phyloP scores from a whole-genome alignment of 2,797 vertebrate species.

The Somateria mollissima region DNA sequence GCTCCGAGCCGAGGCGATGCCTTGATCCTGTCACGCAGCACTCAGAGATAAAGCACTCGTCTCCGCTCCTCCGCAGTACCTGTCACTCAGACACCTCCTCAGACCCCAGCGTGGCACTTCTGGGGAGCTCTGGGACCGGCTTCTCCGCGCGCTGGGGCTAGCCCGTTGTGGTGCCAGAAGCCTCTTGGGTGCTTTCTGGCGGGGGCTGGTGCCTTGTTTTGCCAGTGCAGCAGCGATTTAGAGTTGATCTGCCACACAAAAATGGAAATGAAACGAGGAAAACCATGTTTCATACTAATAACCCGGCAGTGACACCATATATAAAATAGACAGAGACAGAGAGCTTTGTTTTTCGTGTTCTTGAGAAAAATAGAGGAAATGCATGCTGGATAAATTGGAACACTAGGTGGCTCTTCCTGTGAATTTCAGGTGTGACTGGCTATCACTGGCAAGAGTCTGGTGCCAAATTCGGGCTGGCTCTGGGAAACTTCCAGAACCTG shows the following conservation, averaged over 20 bases:
- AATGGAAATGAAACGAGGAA: not conserved
- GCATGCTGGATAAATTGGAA: not conserved
- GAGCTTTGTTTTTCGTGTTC: not conserved
- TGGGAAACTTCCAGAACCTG: not conserved
- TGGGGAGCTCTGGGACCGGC: not conserved
- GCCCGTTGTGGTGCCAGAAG: not conserved
- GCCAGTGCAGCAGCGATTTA: not conserved
- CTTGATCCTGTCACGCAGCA: not conserved
- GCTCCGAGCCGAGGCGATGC: not conserved
- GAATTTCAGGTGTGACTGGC: not conserved
- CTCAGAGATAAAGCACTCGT: not conserved
- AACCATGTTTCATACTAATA: not conserved
- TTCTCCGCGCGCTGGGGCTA: not conserved
- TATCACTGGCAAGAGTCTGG: not conserved
- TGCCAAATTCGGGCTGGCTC: not conserved
- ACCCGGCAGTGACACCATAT: not conserved
- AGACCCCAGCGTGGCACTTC: too few species aligned
- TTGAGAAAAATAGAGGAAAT: not conserved
- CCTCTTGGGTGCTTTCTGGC: not conserved
- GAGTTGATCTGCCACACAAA: not conserved
- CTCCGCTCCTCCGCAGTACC: not conserved
- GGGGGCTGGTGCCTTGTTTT: not conserved
- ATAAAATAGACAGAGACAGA: too few species aligned
- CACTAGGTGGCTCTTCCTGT: not conserved
- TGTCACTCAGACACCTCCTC: not conserved